Conservation (phyloP, 1,140 invertebrate genomes). For the Drosophila kurseongensis region DNA sequence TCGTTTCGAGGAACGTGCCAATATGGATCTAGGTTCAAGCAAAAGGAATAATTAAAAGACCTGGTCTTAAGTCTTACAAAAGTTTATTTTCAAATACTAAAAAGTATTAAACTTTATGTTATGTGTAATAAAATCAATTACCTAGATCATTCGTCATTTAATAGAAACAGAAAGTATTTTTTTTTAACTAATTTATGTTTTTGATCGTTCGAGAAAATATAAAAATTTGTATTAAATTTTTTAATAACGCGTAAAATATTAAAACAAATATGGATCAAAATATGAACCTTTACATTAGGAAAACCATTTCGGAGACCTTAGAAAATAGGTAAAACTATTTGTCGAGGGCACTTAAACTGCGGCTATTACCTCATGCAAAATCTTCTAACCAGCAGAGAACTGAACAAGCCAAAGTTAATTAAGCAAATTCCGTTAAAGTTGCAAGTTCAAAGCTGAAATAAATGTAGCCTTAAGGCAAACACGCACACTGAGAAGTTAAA, state of each 20-base stretch:
- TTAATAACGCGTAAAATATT: too few species aligned
- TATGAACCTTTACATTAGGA: too few species aligned
- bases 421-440: conserved; percentile 19
- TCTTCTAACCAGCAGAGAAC: conserved; percentile 13
- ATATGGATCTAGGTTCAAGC: neutral
- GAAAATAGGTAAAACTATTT: conserved; percentile 9
- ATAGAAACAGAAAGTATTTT: too few species aligned
- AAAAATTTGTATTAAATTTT: too few species aligned
- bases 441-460: conserved; percentile 58
- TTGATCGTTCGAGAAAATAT: too few species aligned
- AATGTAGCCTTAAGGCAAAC: conserved; percentile 9
- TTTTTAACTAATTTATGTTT: too few species aligned
- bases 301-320: conserved; percentile 23
- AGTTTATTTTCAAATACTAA: too few species aligned
- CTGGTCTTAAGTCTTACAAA: too few species aligned
- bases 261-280: too few species aligned
- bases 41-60: neutral
- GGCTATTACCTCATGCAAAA: conserved; percentile 52
- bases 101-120: too few species aligned
- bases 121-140: too few species aligned
- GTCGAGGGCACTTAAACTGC: conserved; percentile 20
- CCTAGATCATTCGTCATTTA: too few species aligned
- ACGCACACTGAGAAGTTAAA: conserved; percentile 7
- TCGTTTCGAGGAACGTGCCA: neutral
- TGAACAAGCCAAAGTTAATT: conserved; percentile 24